phyloP scores from a whole-genome alignment of 2,888 invertebrate species.

The Oscheius onirici region DNA sequence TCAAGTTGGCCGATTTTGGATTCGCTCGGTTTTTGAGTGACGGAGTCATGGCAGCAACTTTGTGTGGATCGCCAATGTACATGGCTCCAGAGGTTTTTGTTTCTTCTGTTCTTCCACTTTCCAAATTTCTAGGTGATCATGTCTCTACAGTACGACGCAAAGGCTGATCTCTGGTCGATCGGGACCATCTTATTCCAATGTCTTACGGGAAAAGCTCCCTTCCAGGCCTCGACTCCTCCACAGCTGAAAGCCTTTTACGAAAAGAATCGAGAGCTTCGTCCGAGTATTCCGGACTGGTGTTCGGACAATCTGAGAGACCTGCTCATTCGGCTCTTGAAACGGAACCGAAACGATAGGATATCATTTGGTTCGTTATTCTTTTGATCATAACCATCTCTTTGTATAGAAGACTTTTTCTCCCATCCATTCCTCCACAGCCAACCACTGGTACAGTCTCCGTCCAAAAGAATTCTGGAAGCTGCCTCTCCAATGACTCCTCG shows the following conservation, averaged over 20 bases:
- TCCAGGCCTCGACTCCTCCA: slow-evolving; percentile 92
- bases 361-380: slow-evolving; percentile 79
- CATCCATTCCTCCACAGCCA: slow-evolving; percentile 81
- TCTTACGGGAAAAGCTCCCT: slow-evolving; percentile 96
- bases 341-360: slow-evolving; percentile 93
- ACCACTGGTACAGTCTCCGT: slow-evolving; percentile 47
- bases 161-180: slow-evolving; percentile 98
- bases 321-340: slow-evolving; percentile 81
- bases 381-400: not conserved
- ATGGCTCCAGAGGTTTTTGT: slow-evolving; percentile 80
- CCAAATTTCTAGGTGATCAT: slow-evolving; percentile 80
- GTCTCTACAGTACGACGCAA: slow-evolving; percentile 97
- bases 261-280: slow-evolving; percentile 79
- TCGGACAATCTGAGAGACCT: slow-evolving; percentile 88
- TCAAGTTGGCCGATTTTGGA: slow-evolving; percentile 90
- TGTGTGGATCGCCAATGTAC: slow-evolving; percentile 99
- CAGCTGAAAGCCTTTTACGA: slow-evolving; percentile 96
- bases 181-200: slow-evolving; percentile 99
- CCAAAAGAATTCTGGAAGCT: slow-evolving; percentile 60
- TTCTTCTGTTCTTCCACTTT: not conserved
- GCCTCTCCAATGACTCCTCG: slow-evolving; percentile 37
- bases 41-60: slow-evolving; percentile 98
- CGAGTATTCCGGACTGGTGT: slow-evolving; percentile 87
- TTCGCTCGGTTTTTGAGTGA: slow-evolving; percentile 97
- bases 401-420: slow-evolving; percentile 85